Evolutionary conservation across 2,888 invertebrate genomes (phyloP).

Genomic region (Plutella xylostella): DNA sequence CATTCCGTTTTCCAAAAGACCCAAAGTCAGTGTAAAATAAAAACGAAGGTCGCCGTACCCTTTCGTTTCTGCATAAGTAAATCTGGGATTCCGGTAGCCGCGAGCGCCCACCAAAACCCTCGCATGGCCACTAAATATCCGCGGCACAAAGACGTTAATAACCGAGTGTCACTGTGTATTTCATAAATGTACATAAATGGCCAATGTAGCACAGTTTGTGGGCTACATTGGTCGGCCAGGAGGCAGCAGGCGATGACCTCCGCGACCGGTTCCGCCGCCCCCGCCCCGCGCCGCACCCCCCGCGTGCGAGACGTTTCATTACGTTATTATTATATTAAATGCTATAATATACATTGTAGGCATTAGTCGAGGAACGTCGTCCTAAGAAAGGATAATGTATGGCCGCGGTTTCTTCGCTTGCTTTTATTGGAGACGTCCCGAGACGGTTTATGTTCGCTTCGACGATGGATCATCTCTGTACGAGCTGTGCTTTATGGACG

Average conservation of each 20-base stretch:
- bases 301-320: constrained; percentile 59
- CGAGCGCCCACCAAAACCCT: too few species aligned
- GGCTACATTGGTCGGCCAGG: constrained; percentile 1
- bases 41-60: neutral
- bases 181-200: constrained; percentile 45
- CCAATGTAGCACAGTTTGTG: constrained; percentile 18
- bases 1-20: neutral
- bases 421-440: constrained; percentile 33
- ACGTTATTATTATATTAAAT: constrained; percentile 71
- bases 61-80: neutral
- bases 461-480: constrained; percentile 6
- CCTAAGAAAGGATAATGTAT: constrained; percentile 52
- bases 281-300: constrained; percentile 27
- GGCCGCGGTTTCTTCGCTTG: constrained; percentile 30
- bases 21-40: neutral
- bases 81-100: neutral
- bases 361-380: constrained; percentile 45
- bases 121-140: neutral
- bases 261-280: constrained; percentile 57
- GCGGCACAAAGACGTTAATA: neutral
- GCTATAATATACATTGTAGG: constrained; percentile 67
- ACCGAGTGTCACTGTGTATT: constrained; percentile 8
- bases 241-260: constrained; percentile 22
- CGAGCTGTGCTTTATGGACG: neutral
- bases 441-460: neutral